These are phyloP conservation scores for Leptinotarsa peninsularis DNA, from an alignment of 2,888 invertebrate species.

Conservation along the genomic window DNA sequence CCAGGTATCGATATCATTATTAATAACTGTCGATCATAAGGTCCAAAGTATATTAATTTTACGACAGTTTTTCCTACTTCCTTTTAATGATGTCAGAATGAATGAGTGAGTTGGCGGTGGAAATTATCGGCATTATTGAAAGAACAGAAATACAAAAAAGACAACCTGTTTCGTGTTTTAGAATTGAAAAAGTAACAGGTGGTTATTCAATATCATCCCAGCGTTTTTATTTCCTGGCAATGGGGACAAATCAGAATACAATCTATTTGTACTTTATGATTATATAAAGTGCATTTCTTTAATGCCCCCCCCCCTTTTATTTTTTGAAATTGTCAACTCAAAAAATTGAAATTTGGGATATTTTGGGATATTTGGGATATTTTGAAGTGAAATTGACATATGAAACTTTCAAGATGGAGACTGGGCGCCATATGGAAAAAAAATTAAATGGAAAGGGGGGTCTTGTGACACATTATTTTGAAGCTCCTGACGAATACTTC, in stretches of 20 bases:
- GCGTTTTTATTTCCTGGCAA: not conserved
- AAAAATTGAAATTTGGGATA: too few relatives aligned
- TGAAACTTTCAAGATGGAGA: too few relatives aligned
- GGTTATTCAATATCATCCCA: not conserved
- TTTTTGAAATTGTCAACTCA: too few relatives aligned
- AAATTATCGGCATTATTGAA: conserved; percentile 23
- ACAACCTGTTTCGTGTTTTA: not conserved
- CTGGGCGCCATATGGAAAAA: too few relatives aligned
- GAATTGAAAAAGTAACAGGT: not conserved
- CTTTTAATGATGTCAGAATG: conserved; percentile 38
- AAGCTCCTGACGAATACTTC: too few relatives aligned
- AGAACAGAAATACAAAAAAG: not conserved
- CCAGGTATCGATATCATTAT: conserved; percentile 63
- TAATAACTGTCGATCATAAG: conserved; percentile 61
- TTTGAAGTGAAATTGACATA: too few relatives aligned
- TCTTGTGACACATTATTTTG: too few relatives aligned
- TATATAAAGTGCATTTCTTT: too few relatives aligned
- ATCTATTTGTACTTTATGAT: not conserved
- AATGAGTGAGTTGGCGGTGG: conserved; percentile 30
- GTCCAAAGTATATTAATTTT: conserved; percentile 35
- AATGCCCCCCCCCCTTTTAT: too few relatives aligned
- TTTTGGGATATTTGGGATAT: too few relatives aligned
- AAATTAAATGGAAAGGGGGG: too few relatives aligned
- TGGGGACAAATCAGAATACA: not conserved
- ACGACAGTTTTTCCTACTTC: conserved; percentile 41